Evolutionary conservation across 2,797 vertebrate species (phyloP).

Genomic region (Muscicapa comitata): DNA sequence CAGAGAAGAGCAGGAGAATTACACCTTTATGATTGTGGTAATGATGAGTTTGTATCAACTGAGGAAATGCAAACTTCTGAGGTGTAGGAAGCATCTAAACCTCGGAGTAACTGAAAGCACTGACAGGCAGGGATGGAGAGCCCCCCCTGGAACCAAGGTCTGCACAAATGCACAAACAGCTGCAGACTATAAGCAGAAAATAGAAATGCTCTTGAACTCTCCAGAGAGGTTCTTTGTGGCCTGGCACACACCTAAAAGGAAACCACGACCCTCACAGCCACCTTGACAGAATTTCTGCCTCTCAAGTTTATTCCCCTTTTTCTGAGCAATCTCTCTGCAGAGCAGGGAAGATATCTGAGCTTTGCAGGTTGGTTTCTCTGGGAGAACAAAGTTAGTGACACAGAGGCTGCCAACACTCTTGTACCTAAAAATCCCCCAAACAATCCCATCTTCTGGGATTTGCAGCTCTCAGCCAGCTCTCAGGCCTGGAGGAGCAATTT

Average conservation of each 20-base stretch:
- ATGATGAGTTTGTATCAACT: neutral
- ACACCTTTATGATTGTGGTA: neutral
- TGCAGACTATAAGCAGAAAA: neutral
- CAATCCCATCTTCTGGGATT: neutral
- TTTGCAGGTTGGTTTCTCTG: neutral
- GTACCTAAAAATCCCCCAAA: neutral
- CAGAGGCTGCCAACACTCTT: neutral
- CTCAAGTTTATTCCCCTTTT: neutral
- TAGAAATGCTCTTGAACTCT: neutral
- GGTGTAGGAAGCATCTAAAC: neutral
- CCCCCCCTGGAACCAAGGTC: neutral
- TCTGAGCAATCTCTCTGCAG: neutral
- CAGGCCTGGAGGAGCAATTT: neutral
- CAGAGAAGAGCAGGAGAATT: neutral
- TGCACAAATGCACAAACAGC: neutral
- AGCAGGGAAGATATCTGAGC: neutral
- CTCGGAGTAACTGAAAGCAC: neutral
- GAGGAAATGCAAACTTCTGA: neutral
- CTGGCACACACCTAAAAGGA: neutral
- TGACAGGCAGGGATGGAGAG: neutral
- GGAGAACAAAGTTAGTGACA: neutral
- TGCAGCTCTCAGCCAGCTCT: neutral
- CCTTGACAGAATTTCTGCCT: constrained; percentile 19
- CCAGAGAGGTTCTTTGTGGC: neutral
- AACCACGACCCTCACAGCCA: neutral